These are phyloP conservation scores for Carettochelys insculpta DNA, from an alignment of 2,113 vertebrate genomes.

Conservation along the genomic window DNA sequence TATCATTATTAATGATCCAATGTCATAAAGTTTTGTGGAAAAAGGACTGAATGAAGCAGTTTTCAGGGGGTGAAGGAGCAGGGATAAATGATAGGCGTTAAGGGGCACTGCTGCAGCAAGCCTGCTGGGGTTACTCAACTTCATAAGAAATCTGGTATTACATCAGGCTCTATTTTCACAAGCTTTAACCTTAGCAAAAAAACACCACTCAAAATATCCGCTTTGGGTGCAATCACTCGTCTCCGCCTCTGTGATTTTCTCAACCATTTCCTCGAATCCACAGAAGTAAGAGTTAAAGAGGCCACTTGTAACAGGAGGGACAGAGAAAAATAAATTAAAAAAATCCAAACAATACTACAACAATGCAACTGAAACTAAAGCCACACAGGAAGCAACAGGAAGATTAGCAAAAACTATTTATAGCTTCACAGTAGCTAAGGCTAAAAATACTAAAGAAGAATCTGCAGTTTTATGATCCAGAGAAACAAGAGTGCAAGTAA, in stretches of 20 bases:
- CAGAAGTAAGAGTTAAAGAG: conserved; percentile 19
- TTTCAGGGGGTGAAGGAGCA: neutral
- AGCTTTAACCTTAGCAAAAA: neutral
- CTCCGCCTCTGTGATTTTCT: conserved; percentile 51
- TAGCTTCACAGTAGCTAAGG: neutral
- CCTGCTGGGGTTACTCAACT: neutral
- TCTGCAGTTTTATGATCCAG: neutral
- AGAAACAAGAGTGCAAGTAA: neutral
- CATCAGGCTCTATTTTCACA: neutral
- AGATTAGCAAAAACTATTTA: conserved; percentile 1
- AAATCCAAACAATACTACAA: neutral
- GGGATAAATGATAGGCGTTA: neutral
- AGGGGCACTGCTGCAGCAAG: neutral
- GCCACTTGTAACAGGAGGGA: neutral
- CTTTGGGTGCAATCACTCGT: conserved; percentile 10
- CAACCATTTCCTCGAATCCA: conserved; percentile 52
- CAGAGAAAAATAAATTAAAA: neutral
- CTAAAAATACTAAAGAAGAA: neutral
- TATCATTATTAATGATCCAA: conserved; percentile 3
- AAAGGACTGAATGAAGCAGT: neutral
- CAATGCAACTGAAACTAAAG: neutral
- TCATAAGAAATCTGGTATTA: neutral
- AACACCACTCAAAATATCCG: conserved; percentile 30
- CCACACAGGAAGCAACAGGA: neutral
- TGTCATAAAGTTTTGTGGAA: conserved; percentile 4